A percentile compares a stretch with the other conserved stretches of the same genome.
These are phyloP conservation scores for Drosophila prolongata DNA, from an alignment of 2,888 invertebrate species.

Conservation along the genomic window DNA sequence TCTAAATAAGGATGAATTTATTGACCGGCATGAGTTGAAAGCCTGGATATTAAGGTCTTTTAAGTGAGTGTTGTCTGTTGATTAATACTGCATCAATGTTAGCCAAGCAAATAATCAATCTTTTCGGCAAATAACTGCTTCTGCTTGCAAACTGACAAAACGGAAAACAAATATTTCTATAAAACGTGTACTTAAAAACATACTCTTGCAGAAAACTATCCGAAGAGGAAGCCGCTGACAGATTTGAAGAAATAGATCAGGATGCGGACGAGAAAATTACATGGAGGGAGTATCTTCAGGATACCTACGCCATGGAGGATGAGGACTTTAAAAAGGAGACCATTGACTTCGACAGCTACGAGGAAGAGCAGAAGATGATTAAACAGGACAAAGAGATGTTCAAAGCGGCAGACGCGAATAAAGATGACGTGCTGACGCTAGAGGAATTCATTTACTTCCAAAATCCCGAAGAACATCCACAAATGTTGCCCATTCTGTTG, in stretches of 20 bases:
- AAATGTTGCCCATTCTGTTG: constrained; percentile 92
- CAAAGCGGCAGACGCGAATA: constrained; percentile 92
- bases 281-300: constrained; percentile 96
- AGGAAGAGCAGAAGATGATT: constrained; percentile 87
- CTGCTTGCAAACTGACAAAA: constrained; percentile 14
- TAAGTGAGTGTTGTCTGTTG: constrained; percentile 86
- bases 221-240: constrained; percentile 93
- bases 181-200: neutral
- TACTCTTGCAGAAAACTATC: constrained; percentile 88
- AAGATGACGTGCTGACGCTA: constrained; percentile 90
- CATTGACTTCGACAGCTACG: constrained; percentile 85
- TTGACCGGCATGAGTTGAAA: constrained; percentile 93
- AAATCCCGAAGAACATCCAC: constrained; percentile 96
- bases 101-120: constrained; percentile 8
- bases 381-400: constrained; percentile 95
- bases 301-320: constrained; percentile 92
- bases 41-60: constrained; percentile 97
- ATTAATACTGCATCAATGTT: constrained; percentile 68
- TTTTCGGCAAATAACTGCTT: constrained; percentile 8
- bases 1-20: constrained; percentile 90
- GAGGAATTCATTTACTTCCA: constrained; percentile 95
- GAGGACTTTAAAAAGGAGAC: constrained; percentile 85
- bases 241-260: constrained; percentile 93
- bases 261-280: constrained; percentile 92
- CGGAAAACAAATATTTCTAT: neutral